Conservation (phyloP, 2,888 invertebrate species). For the Nezara viridula region DNA sequence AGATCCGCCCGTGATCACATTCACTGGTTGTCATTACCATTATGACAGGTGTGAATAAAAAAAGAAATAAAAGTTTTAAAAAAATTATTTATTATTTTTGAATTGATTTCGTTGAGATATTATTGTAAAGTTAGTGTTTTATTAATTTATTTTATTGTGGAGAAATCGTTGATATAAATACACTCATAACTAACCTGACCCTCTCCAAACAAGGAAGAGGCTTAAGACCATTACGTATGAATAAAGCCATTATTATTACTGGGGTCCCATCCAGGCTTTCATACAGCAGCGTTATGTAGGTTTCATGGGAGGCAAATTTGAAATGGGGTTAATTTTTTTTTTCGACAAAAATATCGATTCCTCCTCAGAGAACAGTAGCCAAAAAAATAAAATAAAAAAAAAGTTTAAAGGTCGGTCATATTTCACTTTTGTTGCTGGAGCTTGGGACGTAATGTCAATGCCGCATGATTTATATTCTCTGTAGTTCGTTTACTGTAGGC, state of each 20-base stretch:
- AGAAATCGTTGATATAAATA: too few species aligned
- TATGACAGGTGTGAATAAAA: too few species aligned
- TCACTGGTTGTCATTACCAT: too few species aligned
- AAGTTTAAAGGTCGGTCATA: background rate
- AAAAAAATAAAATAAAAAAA: background rate
- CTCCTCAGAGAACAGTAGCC: background rate
- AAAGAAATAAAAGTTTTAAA: too few species aligned
- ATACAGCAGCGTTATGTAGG: background rate
- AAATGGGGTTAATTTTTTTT: background rate
- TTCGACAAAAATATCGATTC: background rate
- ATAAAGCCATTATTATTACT: background rate
- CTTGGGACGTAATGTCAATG: slow-evolving; percentile 5
- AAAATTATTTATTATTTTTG: too few species aligned
- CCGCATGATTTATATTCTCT: background rate
- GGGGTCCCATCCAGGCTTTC: background rate
- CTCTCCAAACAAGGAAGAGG: too few species aligned
- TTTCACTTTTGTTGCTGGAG: background rate
- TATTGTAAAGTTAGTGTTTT: too few species aligned
- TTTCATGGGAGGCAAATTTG: background rate
- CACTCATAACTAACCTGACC: too few species aligned
- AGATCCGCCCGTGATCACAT: too few species aligned
- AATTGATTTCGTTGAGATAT: too few species aligned
- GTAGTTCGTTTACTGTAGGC: background rate
- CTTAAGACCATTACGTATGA: too few species aligned
- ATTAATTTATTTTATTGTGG: too few species aligned